Evolutionary conservation across 1,140 invertebrate genomes (phyloP), one percentile per base, ranked within the genome.

Genomic region (Nephotettix cincticeps): DNA sequence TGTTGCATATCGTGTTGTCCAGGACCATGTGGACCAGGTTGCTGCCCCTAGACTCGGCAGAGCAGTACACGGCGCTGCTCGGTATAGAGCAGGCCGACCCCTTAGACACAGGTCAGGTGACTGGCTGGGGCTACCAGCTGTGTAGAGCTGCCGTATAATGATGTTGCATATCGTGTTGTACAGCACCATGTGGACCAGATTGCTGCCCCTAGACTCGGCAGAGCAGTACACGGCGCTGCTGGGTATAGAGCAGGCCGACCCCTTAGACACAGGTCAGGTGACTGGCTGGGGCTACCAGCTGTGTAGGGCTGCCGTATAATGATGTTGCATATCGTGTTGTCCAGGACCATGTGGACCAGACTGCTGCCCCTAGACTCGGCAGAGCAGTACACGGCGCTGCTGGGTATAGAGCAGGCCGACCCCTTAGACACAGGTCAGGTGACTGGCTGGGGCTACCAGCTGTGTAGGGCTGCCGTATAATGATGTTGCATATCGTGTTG

Each of bases 261-360:
- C 84, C 25, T 80, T 89, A 9, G 92, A 93, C 76, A 84, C 86
- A 13, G 92, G 92, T 28, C 83, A 87, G 75, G 86, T 90, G 14
- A 84, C 86, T 19, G 90, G 92, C 74, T 88, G 86, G 79, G 89
- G 86, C n/a, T 81, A 90, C 14, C 85, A 92, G 67, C 87, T 92
- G 70, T 65, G 63, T n/a, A n/a, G n/a, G n/a, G n/a, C n/a, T 28
- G 23, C 17, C 23, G 17, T 30, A 29, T 19, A 69, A 67, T 43
- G 67, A 85, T n/a, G n/a, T n/a, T n/a, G n/a, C n/a, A n/a, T n/a
- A n/a, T n/a, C n/a, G n/a, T n/a, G n/a, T n/a, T n/a, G n/a, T n/a
- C 2, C 86, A 86, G 84, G 72, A 75, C 80, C 74, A 82, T 86
- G 67, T 81, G 81, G 81, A 80, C 80, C 32, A 77, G 72, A 56